A percentile compares a stretch with the other conserved stretches of the same genome.
phyloP scores from a whole-genome alignment of 1,140 invertebrate genomes.

The Ptiloglossa arizonensis region DNA sequence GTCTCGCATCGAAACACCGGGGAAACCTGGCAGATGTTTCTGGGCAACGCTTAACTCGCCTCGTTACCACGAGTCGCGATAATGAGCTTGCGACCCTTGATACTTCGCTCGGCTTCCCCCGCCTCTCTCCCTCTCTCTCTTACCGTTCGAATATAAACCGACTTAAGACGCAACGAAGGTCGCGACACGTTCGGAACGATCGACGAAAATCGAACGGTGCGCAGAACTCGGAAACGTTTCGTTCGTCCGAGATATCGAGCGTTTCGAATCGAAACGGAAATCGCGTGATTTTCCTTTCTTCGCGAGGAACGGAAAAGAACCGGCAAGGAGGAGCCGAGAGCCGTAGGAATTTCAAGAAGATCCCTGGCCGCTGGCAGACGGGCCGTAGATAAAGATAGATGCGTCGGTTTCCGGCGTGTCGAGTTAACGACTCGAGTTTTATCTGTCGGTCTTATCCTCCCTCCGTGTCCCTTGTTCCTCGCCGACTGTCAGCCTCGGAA shows the following conservation, averaged over 20 bases:
- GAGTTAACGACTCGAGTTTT: conserved; percentile 79
- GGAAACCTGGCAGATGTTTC: conserved; percentile 64
- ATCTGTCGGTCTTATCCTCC: conserved; percentile 68
- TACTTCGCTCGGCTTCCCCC: conserved; percentile 49
- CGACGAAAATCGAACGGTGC: not conserved
- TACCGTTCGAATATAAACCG: conserved; percentile 41
- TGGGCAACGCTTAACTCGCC: conserved; percentile 57
- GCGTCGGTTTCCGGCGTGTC: conserved; percentile 78
- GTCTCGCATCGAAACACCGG: conserved; percentile 17
- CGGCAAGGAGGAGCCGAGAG: conserved; percentile 17
- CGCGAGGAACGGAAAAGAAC: not conserved
- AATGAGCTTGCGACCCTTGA: conserved; percentile 67
- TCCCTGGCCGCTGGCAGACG: conserved; percentile 49
- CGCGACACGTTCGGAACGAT: conserved; percentile 34
- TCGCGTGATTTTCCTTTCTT: not conserved
- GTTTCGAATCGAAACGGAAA: not conserved
- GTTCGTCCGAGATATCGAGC: too few species aligned
- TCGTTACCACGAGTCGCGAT: conserved; percentile 65
- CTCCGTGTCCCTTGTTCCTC: conserved; percentile 46
- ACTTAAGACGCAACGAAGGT: conserved; percentile 30
- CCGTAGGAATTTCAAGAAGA: conserved; percentile 63
- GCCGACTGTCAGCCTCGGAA: conserved; percentile 27
- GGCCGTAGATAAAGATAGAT: conserved; percentile 79
- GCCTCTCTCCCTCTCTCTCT: conserved; percentile 5
- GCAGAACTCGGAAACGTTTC: not conserved